Evolutionary conservation across 2,797 vertebrate genomes (phyloP), one percentile per base, ranked within the genome.

Genomic region (Siniperca undulata): DNA sequence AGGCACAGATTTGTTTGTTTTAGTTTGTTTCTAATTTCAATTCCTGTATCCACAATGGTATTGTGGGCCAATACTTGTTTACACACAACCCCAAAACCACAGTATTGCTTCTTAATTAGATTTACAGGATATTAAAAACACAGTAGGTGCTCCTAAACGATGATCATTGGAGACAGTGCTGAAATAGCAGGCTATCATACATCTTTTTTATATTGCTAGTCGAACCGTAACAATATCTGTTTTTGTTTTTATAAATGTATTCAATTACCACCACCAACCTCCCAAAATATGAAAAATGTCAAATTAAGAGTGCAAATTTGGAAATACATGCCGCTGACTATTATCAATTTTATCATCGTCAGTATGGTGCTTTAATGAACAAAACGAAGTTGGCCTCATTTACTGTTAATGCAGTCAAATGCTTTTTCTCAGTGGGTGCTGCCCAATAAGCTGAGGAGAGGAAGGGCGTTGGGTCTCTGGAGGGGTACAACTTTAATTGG

Each of bases 41-140:
- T 90, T 88, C 91, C 70, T 78, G 76, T 80, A 77, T 87, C 55
- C 74, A 66, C 86, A 66, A 53, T 40, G 70, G 83, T 85, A 76
- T 90, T 65, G 71, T 84, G 88, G 90, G 90, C 88, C 85, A 82
- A 86, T 70, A 78, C 86, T 86, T 92, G 83, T 91, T 92, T 89
- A 87, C 89, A 79, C 87, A 88, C 92, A 91, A 91, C 82, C 89
- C 89, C 93, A 93, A 93, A 94, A 91, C 93, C 90, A 84, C 92
- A 93, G 92, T 91, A 91, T 93, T 87, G 89, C 91, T 91, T 92
- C 91, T 95, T 95, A 95, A 95, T 95, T 95, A 95, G 93, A 94
- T 95, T 93, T 93, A 93, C 92, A 93, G 91, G 94, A 92, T 93
- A 95, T 95, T 95, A 95, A 95, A 95, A 94, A 93, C 93, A 94